These are phyloP conservation scores for Physocephala rufipes DNA, from an alignment of 2,888 invertebrate species.

Conservation along the genomic window DNA sequence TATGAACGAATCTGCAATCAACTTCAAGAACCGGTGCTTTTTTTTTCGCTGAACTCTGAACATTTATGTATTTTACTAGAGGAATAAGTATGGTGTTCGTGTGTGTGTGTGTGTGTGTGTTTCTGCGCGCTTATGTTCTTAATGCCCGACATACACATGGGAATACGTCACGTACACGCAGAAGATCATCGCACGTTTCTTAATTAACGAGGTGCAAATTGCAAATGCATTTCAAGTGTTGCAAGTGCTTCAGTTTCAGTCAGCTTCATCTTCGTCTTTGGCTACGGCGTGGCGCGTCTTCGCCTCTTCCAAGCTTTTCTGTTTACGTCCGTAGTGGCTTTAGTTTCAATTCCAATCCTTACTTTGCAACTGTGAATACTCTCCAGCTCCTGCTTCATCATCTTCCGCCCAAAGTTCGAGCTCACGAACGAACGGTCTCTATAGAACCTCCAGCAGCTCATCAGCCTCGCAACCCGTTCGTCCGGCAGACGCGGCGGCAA, in stretches of 20 bases:
- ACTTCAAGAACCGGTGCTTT: no score
- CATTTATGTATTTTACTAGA: background rate
- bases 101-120: background rate
- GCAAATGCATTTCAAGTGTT: conserved; percentile 32
- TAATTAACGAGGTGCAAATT: conserved; percentile 38
- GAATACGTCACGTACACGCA: conserved; percentile 33
- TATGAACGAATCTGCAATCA: background rate
- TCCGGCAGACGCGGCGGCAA: background rate
- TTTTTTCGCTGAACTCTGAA: background rate
- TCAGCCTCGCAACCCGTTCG: background rate
- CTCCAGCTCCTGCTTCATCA: background rate
- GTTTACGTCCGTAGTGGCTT: background rate
- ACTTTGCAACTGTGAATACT: background rate
- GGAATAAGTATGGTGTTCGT: background rate
- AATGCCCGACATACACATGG: conserved; percentile 28
- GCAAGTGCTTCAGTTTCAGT: conserved; percentile 25
- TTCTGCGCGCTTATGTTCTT: no score
- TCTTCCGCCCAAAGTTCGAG: no score
- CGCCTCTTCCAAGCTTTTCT: no score
- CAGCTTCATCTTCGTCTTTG: conserved; percentile 5
- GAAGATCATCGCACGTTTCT: conserved; percentile 31
- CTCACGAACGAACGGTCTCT: background rate
- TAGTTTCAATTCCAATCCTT: background rate
- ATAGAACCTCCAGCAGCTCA: background rate
- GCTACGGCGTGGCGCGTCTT: no score